Evolutionary conservation across 2,797 vertebrate genomes (phyloP), one percentile per base, ranked within the genome.

Genomic region (Sternotherus odoratus): DNA sequence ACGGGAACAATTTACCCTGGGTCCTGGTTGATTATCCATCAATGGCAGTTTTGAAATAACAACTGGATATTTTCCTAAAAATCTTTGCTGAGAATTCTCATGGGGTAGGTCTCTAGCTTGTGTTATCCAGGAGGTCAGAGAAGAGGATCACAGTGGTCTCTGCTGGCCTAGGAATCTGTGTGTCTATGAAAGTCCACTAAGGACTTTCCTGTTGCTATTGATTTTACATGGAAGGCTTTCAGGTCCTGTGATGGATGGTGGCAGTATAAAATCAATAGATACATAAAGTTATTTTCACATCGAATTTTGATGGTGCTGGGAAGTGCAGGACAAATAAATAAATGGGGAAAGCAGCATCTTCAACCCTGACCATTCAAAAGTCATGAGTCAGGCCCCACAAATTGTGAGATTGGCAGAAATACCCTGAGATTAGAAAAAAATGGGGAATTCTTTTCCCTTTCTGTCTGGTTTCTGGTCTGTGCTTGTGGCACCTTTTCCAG

Each of bases 281-380:
- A 66, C 33, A 17, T 36, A n/a, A 21, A 66, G 33, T 36, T 36
- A 36, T 66, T 24, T 51, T 2, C 87, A 39, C 0, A 0, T 7
- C 0, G 10, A 15, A 1, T 1, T 39, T 50, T 72, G 79, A 0
- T 33, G 4, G 43, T 0, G 7, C 54, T 17, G 26, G 54, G 66
- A 39, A 50, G 5, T 0, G 0, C 0, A 0, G n/a, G 2, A 53
- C n/a, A 74, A 74, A 60, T 60, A 60, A 26, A 28, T 74, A 39
- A 74, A 46, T 26, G 39, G 39, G 11, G 28, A 49, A 33, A 50
- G 36, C 63, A 15, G 2, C 8, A 1, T 12, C 2, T 6, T 5
- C 19, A 11, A 36, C 66, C 9, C 66, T 26, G 79, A 16, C 51
- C n/a, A 1, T 5, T 48, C 5, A 51, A 26, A 75, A 10, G 3